Conservation (phyloP, 2,797 vertebrate species). For the Babyrousa celebensis region DNA sequence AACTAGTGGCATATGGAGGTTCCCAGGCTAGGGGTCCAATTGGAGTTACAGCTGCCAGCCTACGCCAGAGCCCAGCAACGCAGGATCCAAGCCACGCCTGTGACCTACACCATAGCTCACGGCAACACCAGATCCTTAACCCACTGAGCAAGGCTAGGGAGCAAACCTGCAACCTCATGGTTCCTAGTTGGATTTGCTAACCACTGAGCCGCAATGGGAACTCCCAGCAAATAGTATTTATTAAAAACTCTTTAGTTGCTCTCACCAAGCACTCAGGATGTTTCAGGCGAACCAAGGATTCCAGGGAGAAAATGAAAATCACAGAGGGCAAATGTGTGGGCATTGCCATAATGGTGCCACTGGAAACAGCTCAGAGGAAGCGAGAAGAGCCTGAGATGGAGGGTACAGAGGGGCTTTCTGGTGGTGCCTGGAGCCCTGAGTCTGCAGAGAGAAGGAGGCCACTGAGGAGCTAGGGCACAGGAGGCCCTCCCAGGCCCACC, state of each 20-base stretch:
- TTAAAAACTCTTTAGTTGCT: background rate
- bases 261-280: background rate
- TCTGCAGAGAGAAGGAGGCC: background rate
- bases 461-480: background rate
- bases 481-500: rapidly evolving
- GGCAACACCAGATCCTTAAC: too few relatives aligned
- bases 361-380: background rate
- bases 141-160: too few relatives aligned
- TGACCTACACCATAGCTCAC: too few relatives aligned
- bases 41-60: too few relatives aligned
- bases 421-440: background rate
- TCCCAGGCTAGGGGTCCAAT: too few relatives aligned
- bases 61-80: too few relatives aligned
- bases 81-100: too few relatives aligned
- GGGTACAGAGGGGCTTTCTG: too few relatives aligned
- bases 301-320: background rate
- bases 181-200: too few relatives aligned
- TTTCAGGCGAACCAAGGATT: background rate
- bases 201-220: too few relatives aligned
- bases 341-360: background rate
- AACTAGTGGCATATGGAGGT: too few relatives aligned
- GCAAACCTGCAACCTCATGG: too few relatives aligned
- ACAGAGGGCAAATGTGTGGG: background rate
- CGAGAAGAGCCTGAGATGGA: background rate
- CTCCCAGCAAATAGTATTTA: background rate